phyloP scores from a whole-genome alignment of 2,797 vertebrate genomes.

The Sebastes steindachneri region DNA sequence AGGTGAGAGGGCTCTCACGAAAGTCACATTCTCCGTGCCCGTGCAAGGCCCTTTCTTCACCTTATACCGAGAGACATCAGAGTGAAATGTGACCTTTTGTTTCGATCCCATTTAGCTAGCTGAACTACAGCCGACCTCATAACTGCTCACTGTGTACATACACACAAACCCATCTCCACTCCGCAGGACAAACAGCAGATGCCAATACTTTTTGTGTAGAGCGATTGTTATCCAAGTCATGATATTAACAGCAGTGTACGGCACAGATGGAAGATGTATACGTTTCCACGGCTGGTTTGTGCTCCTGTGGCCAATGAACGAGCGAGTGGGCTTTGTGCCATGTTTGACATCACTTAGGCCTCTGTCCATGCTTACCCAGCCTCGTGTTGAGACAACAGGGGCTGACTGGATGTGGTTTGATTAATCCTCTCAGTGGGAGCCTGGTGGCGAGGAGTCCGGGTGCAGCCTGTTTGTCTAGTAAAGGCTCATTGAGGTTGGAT shows the following conservation, averaged over 20 bases:
- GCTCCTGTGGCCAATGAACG: constrained; percentile 29
- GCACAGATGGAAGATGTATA: constrained; percentile 54
- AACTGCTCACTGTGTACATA: constrained; percentile 57
- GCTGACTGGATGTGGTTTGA: constrained; percentile 35
- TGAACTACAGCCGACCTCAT: constrained; percentile 68
- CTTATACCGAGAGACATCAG: neutral
- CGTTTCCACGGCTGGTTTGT: constrained; percentile 29
- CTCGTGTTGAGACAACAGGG: constrained; percentile 31
- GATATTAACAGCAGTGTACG: constrained; percentile 25
- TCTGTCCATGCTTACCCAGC: constrained; percentile 39
- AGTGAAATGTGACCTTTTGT: constrained; percentile 61
- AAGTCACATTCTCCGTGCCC: neutral
- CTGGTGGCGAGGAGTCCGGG: constrained; percentile 16
- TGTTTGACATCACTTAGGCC: constrained; percentile 56
- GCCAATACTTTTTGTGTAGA: constrained; percentile 50
- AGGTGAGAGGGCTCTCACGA: neutral
- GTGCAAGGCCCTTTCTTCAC: neutral
- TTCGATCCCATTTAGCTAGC: constrained; percentile 50
- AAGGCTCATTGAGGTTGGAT: constrained; percentile 59
- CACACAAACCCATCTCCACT: constrained; percentile 61
- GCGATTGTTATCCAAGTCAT: constrained; percentile 35
- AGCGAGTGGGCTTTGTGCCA: constrained; percentile 37
- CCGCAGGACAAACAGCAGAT: constrained; percentile 66
- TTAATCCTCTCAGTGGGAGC: constrained; percentile 50
- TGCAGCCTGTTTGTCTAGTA: constrained; percentile 62